Conservation (phyloP, 1,140 invertebrate genomes). For the Drosophila carrolli region DNA sequence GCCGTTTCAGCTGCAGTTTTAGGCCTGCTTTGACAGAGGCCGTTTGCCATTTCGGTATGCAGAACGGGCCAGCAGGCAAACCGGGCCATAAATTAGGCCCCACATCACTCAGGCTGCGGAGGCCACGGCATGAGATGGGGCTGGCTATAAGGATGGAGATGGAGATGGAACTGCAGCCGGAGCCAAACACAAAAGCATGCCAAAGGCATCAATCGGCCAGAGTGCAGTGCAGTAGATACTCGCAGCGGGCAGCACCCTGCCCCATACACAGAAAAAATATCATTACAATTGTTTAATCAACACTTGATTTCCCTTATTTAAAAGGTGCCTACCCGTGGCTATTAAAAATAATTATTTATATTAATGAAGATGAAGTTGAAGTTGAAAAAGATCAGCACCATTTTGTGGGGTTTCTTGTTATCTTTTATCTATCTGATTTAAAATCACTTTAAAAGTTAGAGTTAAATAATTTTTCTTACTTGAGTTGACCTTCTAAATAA, state of each 20-base stretch:
- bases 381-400: no score
- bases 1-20: constrained; percentile 13
- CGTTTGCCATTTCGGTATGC: constrained; percentile 61
- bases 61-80: constrained; percentile 25
- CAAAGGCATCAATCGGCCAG: constrained; percentile 75
- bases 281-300: no score
- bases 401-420: no score
- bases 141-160: background rate
- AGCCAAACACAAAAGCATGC: constrained; percentile 62
- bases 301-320: background rate
- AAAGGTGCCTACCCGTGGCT: no score
- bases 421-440: no score
- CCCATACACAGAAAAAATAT: constrained; percentile 3
- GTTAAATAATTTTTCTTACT: no score
- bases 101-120: constrained; percentile 54
- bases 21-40: constrained; percentile 63
- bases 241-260: constrained; percentile 4
- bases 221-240: constrained; percentile 49
- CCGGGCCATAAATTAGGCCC: constrained; percentile 64
- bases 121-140: background rate
- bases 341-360: no score
- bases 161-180: constrained; percentile 15
- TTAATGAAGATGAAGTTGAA: no score
- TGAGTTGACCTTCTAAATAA: no score
- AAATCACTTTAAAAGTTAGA: no score